Conservation (phyloP, 1,140 invertebrate species). For the Oncopeltus fasciatus region DNA sequence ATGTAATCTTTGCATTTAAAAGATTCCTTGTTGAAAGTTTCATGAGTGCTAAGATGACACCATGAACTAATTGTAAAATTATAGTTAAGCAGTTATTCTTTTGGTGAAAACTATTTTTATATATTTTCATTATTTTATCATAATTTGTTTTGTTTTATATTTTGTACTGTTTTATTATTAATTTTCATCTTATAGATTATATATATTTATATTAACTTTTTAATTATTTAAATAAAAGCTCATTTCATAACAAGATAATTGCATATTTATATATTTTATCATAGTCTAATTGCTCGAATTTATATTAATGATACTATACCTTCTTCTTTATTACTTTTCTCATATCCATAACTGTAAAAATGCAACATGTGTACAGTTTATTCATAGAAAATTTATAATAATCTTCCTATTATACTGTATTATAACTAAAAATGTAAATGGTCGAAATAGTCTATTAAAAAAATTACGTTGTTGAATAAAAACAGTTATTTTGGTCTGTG, state of each 20-base stretch:
- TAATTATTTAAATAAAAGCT: not conserved
- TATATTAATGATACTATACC: not conserved
- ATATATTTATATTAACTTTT: not conserved
- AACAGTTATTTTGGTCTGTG: constrained; percentile 1
- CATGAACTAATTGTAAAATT: not conserved
- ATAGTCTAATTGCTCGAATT: not conserved
- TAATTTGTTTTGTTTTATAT: constrained; percentile 3
- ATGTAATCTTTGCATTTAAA: constrained; percentile 2
- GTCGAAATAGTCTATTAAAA: constrained; percentile 2
- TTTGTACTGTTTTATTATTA: constrained; percentile 2
- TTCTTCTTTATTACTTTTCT: not conserved
- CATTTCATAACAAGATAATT: not conserved
- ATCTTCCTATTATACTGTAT: not conserved
- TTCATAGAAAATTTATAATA: not conserved
- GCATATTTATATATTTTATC: not conserved
- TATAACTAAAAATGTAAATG: constrained; percentile 2
- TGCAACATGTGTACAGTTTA: not conserved
- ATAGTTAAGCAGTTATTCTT: not conserved
- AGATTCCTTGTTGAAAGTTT: not conserved
- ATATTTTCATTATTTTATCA: not conserved
- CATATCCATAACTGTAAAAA: not conserved
- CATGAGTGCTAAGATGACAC: not conserved
- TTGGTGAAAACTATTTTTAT: not conserved
- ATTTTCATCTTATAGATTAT: not conserved
- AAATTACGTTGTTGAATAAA: constrained; percentile 7